A percentile compares a stretch with the other conserved stretches of the same genome.
Evolutionary conservation across 92 coral and sea anemone genomes (phyloP).

Genomic region (Zoanthus solanderi): DNA sequence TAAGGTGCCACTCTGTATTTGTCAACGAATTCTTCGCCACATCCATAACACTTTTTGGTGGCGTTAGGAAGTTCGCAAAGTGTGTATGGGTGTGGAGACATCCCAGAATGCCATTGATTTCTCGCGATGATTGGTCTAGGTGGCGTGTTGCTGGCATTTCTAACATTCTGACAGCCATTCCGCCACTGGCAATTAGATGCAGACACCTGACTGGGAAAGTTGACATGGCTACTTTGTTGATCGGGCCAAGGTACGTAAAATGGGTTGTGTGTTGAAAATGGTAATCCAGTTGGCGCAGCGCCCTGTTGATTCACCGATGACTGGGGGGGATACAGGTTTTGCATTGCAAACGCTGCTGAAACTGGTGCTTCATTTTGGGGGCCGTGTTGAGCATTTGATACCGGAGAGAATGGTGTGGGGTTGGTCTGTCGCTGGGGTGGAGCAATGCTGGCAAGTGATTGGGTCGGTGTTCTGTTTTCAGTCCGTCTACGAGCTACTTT

Average conservation of each 20-base stretch:
- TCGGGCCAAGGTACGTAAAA: background rate
- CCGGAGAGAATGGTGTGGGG: conserved; percentile 1
- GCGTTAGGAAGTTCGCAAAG: conserved; percentile 28
- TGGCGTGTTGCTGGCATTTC: background rate
- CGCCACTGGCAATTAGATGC: conserved; percentile 13
- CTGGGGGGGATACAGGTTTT: background rate
- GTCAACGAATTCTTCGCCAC: conserved; percentile 42
- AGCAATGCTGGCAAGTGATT: conserved; percentile 13
- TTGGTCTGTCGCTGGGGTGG: conserved; percentile 7
- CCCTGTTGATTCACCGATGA: conserved; percentile 18
- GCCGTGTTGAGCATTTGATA: conserved; percentile 5
- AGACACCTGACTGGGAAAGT: background rate
- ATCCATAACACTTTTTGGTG: conserved; percentile 61
- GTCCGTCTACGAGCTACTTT: conserved; percentile 1
- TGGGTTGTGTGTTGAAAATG: conserved; percentile 13
- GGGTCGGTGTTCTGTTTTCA: conserved; percentile 23
- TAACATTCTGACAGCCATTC: conserved; percentile 1
- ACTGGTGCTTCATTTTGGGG: conserved; percentile 6
- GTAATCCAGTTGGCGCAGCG: conserved; percentile 3
- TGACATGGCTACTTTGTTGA: conserved; percentile 9
- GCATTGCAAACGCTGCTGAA: conserved; percentile 10
- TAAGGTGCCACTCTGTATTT: conserved; percentile 45
- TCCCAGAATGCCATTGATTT: conserved; percentile 68
- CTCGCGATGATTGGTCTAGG: conserved; percentile 10
- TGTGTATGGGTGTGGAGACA: conserved; percentile 69